phyloP scores from a whole-genome alignment of 1,140 invertebrate genomes.

The Conus ventricosus region DNA sequence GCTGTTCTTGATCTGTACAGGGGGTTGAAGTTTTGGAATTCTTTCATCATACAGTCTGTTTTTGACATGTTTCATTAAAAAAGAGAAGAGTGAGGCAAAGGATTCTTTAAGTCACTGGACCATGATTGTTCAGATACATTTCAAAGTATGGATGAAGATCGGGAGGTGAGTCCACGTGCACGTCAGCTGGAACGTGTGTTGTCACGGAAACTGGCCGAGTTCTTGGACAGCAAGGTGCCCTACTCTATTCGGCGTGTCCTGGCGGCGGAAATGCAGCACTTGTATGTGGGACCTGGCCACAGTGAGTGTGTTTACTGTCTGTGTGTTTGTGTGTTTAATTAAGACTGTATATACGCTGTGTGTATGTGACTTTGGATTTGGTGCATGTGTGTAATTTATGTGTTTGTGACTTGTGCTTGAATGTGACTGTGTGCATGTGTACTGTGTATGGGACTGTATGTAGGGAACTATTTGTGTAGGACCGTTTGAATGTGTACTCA shows the following conservation, averaged over 20 bases:
- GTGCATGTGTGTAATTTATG: neutral
- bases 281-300: slow-evolving; percentile 79
- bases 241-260: slow-evolving; percentile 90
- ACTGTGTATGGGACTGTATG: neutral
- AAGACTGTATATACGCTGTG: neutral
- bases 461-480: neutral
- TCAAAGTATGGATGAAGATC: slow-evolving; percentile 63
- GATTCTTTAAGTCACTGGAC: too few species aligned
- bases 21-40: neutral
- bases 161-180: slow-evolving; percentile 59
- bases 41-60: neutral
- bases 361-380: neutral
- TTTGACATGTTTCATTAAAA: neutral
- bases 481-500: neutral
- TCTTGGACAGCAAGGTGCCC: slow-evolving; percentile 85
- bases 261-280: slow-evolving; percentile 88
- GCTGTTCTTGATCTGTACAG: too few species aligned
- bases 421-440: neutral
- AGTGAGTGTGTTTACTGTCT: slow-evolving; percentile 19
- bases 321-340: neutral
- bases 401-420: neutral
- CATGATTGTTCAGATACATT: slow-evolving; percentile 59
- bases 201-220: slow-evolving; percentile 82
- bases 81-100: neutral
- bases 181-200: slow-evolving; percentile 67